A percentile compares a stretch with the other conserved stretches of the same genome.
Evolutionary conservation across 2,888 invertebrate genomes (phyloP).

Genomic region (Caenorhabditis sp.): DNA sequence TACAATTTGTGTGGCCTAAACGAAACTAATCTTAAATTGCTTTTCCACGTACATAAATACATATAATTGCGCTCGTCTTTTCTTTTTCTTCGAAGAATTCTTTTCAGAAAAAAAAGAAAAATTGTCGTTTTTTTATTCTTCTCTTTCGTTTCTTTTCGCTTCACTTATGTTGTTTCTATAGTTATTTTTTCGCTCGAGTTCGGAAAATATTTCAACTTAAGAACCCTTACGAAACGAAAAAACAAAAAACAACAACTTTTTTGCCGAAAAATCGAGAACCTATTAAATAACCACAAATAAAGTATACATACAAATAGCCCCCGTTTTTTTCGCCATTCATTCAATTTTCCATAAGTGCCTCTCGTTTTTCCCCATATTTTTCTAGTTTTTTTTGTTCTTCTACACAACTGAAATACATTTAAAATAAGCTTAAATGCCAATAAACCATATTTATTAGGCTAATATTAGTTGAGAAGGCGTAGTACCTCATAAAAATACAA

Average conservation of each 20-base stretch:
- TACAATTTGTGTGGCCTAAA: not conserved
- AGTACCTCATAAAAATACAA: too few species aligned
- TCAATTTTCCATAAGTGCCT: constrained; percentile 4
- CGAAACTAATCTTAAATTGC: not conserved
- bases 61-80: not conserved
- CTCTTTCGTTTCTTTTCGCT: not conserved
- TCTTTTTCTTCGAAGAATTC: not conserved
- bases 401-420: not conserved
- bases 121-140: not conserved
- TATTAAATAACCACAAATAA: not conserved
- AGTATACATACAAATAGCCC: not conserved
- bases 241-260: too few species aligned
- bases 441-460: too few species aligned
- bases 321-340: constrained; percentile 1
- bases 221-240: not conserved
- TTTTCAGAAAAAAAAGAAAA: not conserved
- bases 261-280: not conserved
- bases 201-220: not conserved
- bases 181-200: constrained; percentile 1
- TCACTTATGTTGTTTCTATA: constrained; percentile 1
- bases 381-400: constrained; percentile 3
- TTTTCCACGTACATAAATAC: not conserved
- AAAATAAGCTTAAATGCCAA: too few species aligned
- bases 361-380: not conserved
- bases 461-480: too few species aligned